These are phyloP conservation scores for Trachemys scripta DNA, from an alignment of 2,113 vertebrate species.

Conservation along the genomic window DNA sequence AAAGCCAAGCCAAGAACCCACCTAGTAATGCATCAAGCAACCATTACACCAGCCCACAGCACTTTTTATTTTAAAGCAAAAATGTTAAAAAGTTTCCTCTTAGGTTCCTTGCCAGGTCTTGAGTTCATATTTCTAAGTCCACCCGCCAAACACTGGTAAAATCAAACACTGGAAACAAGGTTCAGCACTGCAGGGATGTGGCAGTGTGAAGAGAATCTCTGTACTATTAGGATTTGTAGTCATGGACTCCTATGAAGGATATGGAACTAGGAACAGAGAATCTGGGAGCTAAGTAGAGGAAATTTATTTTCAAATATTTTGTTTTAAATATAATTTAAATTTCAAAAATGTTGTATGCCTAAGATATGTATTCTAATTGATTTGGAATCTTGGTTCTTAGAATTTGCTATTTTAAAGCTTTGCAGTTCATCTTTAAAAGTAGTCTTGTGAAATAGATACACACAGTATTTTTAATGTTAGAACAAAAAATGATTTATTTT, in stretches of 20 bases:
- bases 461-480: not conserved
- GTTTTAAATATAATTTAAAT: not conserved
- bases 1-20: not conserved
- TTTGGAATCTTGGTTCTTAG: not conserved
- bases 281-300: not conserved
- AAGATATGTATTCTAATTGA: not conserved
- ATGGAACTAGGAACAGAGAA: not conserved
- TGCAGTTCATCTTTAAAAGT: not conserved
- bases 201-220: not conserved
- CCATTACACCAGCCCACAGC: not conserved
- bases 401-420: accelerated
- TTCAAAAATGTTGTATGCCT: not conserved
- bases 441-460: not conserved
- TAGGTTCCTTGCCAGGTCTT: not conserved
- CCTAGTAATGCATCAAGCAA: not conserved
- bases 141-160: not conserved
- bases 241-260: not conserved
- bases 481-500: not conserved
- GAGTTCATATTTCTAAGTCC: not conserved
- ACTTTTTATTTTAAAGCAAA: not conserved
- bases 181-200: not conserved
- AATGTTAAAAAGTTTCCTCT: not conserved
- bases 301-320: not conserved
- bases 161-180: not conserved
- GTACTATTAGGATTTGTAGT: not conserved